Evolutionary conservation across 2,113 vertebrate genomes (phyloP).

Genomic region (Thomomys bottae): DNA sequence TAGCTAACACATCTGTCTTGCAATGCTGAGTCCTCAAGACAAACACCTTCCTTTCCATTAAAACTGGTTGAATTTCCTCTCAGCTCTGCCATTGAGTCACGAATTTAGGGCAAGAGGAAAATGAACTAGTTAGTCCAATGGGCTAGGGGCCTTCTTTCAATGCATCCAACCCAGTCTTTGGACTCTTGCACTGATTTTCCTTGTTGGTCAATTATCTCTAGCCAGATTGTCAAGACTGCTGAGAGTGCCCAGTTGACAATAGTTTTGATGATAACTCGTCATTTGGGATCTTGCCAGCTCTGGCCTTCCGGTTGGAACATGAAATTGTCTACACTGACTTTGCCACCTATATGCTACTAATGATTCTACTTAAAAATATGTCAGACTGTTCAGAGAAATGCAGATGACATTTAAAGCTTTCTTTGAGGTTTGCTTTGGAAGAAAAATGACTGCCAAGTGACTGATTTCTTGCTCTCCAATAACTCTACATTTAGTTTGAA

Average conservation of each 20-base stretch:
- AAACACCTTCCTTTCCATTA: not conserved
- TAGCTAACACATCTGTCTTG: not conserved
- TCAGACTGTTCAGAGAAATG: constrained; percentile 10
- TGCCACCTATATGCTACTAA: not conserved
- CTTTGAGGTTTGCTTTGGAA: constrained; percentile 37
- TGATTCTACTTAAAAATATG: constrained; percentile 1
- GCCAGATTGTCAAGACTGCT: not conserved
- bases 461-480: constrained; percentile 39
- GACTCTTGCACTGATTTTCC: not conserved
- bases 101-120: not conserved
- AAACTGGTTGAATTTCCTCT: not conserved
- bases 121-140: not conserved
- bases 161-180: not conserved
- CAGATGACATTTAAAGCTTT: constrained; percentile 63
- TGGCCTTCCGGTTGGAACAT: rapidly evolving
- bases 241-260: not conserved
- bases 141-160: not conserved
- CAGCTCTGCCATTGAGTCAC: not conserved
- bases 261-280: not conserved
- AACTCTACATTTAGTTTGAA: constrained; percentile 52
- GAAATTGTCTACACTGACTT: not conserved
- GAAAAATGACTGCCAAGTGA: not conserved
- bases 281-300: not conserved
- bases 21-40: not conserved
- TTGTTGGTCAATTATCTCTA: not conserved